Conservation (phyloP, 2,797 vertebrate species). For the Numenius phaeopus region DNA sequence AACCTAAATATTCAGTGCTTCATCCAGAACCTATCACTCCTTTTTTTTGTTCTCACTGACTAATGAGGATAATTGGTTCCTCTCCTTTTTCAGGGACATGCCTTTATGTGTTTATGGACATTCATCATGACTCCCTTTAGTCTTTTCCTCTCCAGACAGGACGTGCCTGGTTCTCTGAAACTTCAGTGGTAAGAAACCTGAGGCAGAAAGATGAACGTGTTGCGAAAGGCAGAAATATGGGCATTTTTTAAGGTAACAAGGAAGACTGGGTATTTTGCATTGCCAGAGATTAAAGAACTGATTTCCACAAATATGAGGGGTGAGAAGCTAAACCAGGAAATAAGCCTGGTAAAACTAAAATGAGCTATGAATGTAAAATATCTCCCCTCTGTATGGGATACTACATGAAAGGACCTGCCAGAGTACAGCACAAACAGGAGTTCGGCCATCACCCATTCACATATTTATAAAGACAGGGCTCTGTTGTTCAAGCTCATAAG, state of each 20-base stretch:
- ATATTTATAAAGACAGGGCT: neutral
- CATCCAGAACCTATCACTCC: slow-evolving; percentile 6
- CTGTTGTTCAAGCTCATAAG: neutral
- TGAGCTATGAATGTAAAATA: neutral
- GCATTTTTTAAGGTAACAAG: slow-evolving; percentile 7
- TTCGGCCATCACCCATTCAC: neutral
- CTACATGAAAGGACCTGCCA: neutral
- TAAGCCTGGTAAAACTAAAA: neutral
- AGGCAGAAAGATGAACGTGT: slow-evolving; percentile 29
- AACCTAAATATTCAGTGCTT: slow-evolving; percentile 59
- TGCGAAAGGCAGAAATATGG: neutral
- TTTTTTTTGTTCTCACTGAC: slow-evolving; percentile 5
- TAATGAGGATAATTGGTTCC: slow-evolving; percentile 70
- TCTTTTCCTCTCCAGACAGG: slow-evolving; percentile 60
- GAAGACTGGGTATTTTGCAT: neutral
- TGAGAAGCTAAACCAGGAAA: neutral
- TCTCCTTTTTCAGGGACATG: slow-evolving; percentile 58
- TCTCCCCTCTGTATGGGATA: no score
- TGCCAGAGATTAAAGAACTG: neutral
- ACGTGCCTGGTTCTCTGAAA: slow-evolving; percentile 38
- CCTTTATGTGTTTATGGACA: slow-evolving; percentile 58
- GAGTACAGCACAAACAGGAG: neutral
- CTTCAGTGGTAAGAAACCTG: slow-evolving; percentile 17
- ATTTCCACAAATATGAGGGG: neutral
- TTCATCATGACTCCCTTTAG: slow-evolving; percentile 66